These are phyloP conservation scores for Ophion ellenae DNA, from an alignment of 2,888 invertebrate species.

Conservation along the genomic window DNA sequence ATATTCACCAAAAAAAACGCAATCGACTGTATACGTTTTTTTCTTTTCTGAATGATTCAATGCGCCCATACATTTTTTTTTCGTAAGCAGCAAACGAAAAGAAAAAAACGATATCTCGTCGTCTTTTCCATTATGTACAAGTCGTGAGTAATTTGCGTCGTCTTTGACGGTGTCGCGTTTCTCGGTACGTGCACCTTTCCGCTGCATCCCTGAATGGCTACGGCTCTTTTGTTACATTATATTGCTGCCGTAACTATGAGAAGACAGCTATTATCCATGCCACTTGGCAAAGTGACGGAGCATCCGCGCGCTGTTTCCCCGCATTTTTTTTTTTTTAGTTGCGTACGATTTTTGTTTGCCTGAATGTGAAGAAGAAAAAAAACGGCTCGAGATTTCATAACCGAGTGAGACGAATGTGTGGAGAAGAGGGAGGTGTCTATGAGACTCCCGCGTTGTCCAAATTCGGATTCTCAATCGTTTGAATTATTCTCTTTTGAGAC, in stretches of 20 bases:
- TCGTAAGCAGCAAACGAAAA: background rate
- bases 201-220: constrained; percentile 25
- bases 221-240: constrained; percentile 23
- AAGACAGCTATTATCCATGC: constrained; percentile 51
- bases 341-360: constrained; percentile 23
- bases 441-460: no score
- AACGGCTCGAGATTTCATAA: no score
- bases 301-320: constrained; percentile 1
- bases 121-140: constrained; percentile 15
- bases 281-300: constrained; percentile 43
- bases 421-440: no score
- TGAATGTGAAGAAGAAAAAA: no score
- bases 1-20: no score
- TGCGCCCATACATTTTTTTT: no score
- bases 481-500: no score
- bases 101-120: constrained; percentile 11
- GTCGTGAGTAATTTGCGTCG: constrained; percentile 13
- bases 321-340: constrained; percentile 4
- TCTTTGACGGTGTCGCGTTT: constrained; percentile 34
- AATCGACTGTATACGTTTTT: no score
- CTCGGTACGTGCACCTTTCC: constrained; percentile 38
- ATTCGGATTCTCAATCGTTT: no score
- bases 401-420: no score
- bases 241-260: constrained; percentile 38
- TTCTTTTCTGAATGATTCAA: no score